Evolutionary conservation across 2,888 invertebrate species (phyloP), one percentile per base, ranked within the genome.

Genomic region (Horisme vitalbata): DNA sequence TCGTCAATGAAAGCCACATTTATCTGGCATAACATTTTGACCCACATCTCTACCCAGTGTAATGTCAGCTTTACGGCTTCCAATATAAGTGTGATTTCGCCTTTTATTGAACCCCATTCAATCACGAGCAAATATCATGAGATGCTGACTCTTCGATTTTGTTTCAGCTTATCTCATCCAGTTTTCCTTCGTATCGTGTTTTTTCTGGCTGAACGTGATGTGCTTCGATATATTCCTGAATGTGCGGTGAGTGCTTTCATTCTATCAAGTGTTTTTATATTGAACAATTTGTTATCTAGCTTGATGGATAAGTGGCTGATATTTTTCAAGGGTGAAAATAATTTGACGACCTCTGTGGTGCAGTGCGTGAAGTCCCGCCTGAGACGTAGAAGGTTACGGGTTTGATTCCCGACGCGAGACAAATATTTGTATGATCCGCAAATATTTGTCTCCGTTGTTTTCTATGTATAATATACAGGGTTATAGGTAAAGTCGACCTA

Each of bases 181-280:
- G 70, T 92, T 93, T 67, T 91, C 92, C 2, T 93, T 93, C 75
- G 85, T 93, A 34, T 91, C 93, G 24, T 92, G 92, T 65, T 93
- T 93, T 79, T 92, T 93, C 80, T 93, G 93, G 93, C 77, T 93
- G 49, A 93, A 93, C 72, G 92, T 92, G 31, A 91, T 93, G 91
- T 92, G 93, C 70, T 91, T 93, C 66, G 93, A 93, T 74, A 93
- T 91, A 41, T 93, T 91, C 79, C 74, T 90, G 55, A 90, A 91
- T 57, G 90, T 92, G 35, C 79, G 83, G 91, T 91, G 67, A 88
- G 90, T 63, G 36, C 33, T 27, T 39, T 38, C 23, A 33, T 37
- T 33, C 8, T 13, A 20, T 38, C 15, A 23, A 27, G 26, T 52
- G 12, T 39, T 50, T 43, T 47, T 45, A 47, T 45, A 39, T 32